Evolutionary conservation across 2,888 invertebrate species (phyloP), one percentile per base, ranked within the genome.

Genomic region (Yponomeuta sedellus): DNA sequence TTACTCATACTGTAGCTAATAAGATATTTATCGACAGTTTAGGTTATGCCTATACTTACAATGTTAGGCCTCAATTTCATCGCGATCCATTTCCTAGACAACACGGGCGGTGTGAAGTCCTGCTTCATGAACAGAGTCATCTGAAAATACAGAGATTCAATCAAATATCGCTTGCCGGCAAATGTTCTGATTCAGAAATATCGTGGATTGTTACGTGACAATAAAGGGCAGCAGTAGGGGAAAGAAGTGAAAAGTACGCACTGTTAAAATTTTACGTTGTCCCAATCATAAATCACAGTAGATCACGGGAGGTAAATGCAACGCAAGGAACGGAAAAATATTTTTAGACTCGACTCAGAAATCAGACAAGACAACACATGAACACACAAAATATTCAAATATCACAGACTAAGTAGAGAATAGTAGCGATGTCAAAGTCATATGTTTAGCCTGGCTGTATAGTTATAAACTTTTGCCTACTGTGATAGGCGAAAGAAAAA

Each of bases 111-210:
- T 0, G 74, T 73, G 67, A 90, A 90, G 58, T 90, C 88, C 71
- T 87, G 89, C 67, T 90, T 91, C 74, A 82, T 76, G 66, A 86
- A 89, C 40, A 88, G 67, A 8, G 90, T 83, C 90, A 91, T 91
- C 88, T 90, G 74, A 39, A 83, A 84, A 20, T 8, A 61, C 16
- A 5, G 22, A 59, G 22, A 59, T 12, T 19, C 62, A 34, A 34
- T 34, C 10, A 34, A 34, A 34, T 34, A 34, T 34, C 34, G 8
- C 34, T 61, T 22, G 61, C 8, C 34, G 34, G 34, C 44, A 16
- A 16, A 52, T 1, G 16, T 44, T 6, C 8, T 52, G 44, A 16
- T 16, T 12, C 16, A 16, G 16, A 52, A 52, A 12, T 52, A 52
- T 16, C 8, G 44, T 52, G 16, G 12, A 16, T 16, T 16, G 5